A percentile compares a stretch with the other conserved stretches of the same genome.
These are phyloP conservation scores for Diprion similis DNA, from an alignment of 1,140 invertebrate species.

Conservation along the genomic window DNA sequence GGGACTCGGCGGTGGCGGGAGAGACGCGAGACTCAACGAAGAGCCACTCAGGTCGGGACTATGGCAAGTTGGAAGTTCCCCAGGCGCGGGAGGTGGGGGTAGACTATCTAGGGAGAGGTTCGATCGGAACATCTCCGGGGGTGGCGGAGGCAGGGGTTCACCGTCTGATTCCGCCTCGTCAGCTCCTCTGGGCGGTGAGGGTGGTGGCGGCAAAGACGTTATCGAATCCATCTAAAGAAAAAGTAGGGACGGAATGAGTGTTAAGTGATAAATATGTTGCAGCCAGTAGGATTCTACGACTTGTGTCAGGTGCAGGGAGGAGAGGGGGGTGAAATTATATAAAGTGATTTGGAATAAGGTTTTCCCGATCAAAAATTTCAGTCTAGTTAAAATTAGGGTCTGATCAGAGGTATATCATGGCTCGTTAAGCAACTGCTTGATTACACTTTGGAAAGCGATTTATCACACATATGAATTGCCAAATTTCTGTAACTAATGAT, in stretches of 20 bases:
- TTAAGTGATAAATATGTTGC: background rate
- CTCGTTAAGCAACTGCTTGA: too few species aligned
- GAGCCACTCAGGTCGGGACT: slow-evolving; percentile 71
- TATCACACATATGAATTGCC: too few species aligned
- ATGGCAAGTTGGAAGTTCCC: slow-evolving; percentile 65
- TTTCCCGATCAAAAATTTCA: background rate
- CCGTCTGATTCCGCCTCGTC: slow-evolving; percentile 49
- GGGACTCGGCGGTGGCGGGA: slow-evolving; percentile 71
- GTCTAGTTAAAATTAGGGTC: too few species aligned
- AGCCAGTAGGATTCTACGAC: background rate
- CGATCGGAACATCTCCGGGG: slow-evolving; percentile 73
- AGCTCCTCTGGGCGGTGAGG: slow-evolving; percentile 60
- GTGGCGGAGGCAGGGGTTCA: slow-evolving; percentile 67
- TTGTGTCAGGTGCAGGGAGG: background rate
- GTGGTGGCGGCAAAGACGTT: slow-evolving; percentile 63
- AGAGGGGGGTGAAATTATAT: background rate
- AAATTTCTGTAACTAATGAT: too few species aligned
- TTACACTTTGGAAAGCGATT: too few species aligned
- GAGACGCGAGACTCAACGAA: slow-evolving; percentile 69
- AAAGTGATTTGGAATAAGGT: background rate
- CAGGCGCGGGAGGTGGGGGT: slow-evolving; percentile 78
- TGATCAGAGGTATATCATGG: too few species aligned
- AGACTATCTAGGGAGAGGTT: slow-evolving; percentile 78
- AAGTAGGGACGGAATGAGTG: background rate
- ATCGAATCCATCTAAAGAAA: slow-evolving; percentile 61